Percentiles rank a stretch among this genome's conserved stretches.
phyloP scores from a whole-genome alignment of 2,113 vertebrate species.

The Hypomesus transpacificus region DNA sequence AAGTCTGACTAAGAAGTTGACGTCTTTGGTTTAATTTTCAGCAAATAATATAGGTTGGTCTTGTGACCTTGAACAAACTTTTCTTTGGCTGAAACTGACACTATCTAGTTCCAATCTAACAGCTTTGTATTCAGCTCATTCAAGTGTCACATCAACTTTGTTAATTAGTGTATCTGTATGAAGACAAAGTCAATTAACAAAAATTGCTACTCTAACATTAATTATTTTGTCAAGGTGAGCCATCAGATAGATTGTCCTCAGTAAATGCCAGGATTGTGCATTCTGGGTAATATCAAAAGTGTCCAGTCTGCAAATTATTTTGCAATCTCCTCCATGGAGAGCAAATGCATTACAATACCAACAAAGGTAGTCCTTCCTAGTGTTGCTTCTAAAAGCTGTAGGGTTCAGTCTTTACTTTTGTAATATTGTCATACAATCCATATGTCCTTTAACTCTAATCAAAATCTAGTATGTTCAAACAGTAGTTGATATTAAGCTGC shows the following conservation, averaged over 20 bases:
- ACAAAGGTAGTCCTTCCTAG: constrained; percentile 16
- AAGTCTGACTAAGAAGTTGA: background rate
- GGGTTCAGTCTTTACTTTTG: background rate
- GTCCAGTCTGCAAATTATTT: constrained; percentile 8
- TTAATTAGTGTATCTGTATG: background rate
- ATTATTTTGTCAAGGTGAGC: constrained; percentile 18
- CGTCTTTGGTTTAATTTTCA: background rate
- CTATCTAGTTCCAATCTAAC: background rate
- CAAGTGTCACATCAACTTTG: background rate
- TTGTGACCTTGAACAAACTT: constrained; percentile 5
- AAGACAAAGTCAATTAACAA: constrained; percentile 11
- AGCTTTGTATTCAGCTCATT: background rate
- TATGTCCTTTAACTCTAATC: too few relatives aligned
- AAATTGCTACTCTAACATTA: constrained; percentile 8
- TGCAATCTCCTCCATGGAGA: background rate
- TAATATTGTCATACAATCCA: background rate
- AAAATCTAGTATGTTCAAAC: too few relatives aligned
- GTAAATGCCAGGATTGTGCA: background rate
- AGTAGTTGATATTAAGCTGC: constrained; percentile 12
- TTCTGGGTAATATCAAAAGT: background rate
- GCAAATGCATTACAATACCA: constrained; percentile 6
- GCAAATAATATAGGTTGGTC: background rate
- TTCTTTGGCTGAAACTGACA: background rate
- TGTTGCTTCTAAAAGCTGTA: background rate
- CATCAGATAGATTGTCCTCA: background rate